A percentile compares a stretch with the other conserved stretches of the same genome.
Evolutionary conservation across 2,797 vertebrate species (phyloP).

Genomic region (Zalophus californianus): DNA sequence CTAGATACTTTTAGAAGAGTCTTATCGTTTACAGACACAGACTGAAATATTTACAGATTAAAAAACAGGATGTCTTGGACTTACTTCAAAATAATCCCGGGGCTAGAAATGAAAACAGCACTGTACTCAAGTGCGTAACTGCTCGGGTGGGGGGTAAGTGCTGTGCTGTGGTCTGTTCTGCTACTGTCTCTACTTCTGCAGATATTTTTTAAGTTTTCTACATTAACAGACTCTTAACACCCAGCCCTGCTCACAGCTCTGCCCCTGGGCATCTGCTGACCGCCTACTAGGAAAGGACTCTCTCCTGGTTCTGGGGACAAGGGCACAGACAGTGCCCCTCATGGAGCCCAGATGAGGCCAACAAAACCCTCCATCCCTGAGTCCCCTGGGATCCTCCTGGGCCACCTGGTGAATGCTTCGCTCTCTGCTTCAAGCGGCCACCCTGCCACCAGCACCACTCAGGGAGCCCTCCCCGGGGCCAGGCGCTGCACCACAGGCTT

Average conservation of each 20-base stretch:
- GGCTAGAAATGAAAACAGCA: not conserved
- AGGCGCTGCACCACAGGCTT: not conserved
- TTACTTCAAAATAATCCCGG: not conserved
- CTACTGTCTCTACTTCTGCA: not conserved
- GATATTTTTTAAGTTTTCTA: not conserved
- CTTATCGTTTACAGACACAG: not conserved
- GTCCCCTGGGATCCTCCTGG: not conserved
- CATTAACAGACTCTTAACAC: not conserved
- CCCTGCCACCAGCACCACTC: too few species aligned
- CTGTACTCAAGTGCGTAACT: rapidly evolving
- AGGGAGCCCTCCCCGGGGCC: not conserved
- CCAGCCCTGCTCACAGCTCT: not conserved
- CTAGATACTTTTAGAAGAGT: not conserved
- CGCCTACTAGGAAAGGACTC: not conserved
- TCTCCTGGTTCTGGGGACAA: not conserved
- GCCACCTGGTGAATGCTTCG: rapidly evolving
- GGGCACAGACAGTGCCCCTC: not conserved
- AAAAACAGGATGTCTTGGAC: not conserved
- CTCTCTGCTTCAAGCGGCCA: not conserved
- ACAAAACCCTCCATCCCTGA: not conserved
- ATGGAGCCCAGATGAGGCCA: not conserved
- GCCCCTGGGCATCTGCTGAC: not conserved
- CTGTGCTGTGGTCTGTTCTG: not conserved
- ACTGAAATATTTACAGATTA: not conserved
- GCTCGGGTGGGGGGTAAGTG: rapidly evolving